Evolutionary conservation across 1,140 invertebrate species (phyloP).

Genomic region (Cepaea nemoralis): DNA sequence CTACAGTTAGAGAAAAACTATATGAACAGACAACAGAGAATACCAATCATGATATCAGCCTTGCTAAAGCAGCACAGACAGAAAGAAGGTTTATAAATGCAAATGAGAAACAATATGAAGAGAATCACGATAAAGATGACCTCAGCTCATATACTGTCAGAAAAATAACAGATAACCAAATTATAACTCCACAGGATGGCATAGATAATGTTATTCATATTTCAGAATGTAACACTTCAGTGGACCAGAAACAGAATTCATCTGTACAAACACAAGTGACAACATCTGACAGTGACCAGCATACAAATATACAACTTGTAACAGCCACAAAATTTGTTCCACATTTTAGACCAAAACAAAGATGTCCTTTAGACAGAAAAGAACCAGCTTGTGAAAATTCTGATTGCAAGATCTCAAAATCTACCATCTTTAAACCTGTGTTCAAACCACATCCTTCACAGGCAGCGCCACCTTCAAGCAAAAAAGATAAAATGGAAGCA

Average conservation of each 20-base stretch:
- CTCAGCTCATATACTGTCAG: no score
- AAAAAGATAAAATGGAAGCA: neutral
- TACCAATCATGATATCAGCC: neutral
- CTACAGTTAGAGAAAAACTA: neutral
- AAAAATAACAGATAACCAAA: no score
- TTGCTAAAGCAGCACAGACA: neutral
- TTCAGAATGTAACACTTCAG: no score
- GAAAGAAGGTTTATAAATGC: neutral
- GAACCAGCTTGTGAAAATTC: neutral
- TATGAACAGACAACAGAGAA: neutral
- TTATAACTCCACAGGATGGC: no score
- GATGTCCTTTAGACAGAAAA: neutral
- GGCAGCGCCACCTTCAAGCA: neutral
- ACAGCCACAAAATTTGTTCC: conserved; percentile 3
- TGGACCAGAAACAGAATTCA: neutral
- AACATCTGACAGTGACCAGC: neutral
- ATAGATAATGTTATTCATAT: no score
- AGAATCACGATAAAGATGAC: no score
- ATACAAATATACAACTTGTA: neutral
- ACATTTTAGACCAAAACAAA: conserved; percentile 7
- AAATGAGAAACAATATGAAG: neutral
- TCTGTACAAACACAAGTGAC: neutral
- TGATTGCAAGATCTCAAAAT: neutral
- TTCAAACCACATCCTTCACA: neutral
- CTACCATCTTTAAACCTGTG: neutral